Conservation (phyloP, 1,140 invertebrate genomes). For the Phthorimaea operculella region DNA sequence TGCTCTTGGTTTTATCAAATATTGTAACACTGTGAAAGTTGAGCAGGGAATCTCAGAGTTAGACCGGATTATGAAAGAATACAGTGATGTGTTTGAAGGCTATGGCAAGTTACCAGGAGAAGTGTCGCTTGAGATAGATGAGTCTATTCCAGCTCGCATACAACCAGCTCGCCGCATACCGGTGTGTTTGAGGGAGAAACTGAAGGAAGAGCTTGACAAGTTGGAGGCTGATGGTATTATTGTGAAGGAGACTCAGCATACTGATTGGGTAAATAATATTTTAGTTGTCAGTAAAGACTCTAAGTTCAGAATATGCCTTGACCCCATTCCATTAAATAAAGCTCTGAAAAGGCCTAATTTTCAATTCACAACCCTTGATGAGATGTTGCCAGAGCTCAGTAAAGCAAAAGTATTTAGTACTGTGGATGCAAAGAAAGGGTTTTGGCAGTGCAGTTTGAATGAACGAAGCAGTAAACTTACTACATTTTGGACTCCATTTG, state of each 20-base stretch:
- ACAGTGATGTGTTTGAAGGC: not conserved
- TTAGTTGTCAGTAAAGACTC: conserved; percentile 21
- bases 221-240: not conserved
- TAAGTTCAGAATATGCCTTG: conserved; percentile 37
- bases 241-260: not conserved
- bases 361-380: conserved; percentile 25
- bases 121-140: not conserved
- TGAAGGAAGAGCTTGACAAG: too few species aligned
- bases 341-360: conserved; percentile 26
- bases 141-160: not conserved
- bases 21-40: not conserved
- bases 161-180: too few species aligned
- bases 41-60: not conserved
- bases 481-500: conserved; percentile 13
- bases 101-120: not conserved
- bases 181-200: too few species aligned
- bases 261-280: not conserved
- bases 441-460: conserved; percentile 18
- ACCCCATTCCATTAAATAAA: conserved; percentile 42
- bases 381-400: conserved; percentile 19
- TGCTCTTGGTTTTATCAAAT: not conserved
- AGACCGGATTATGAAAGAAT: not conserved
- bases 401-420: conserved; percentile 34
- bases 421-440: conserved; percentile 30
- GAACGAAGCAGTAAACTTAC: conserved; percentile 11